phyloP scores from a whole-genome alignment of 2,113 vertebrate species.

The Notothenia coriiceps region DNA sequence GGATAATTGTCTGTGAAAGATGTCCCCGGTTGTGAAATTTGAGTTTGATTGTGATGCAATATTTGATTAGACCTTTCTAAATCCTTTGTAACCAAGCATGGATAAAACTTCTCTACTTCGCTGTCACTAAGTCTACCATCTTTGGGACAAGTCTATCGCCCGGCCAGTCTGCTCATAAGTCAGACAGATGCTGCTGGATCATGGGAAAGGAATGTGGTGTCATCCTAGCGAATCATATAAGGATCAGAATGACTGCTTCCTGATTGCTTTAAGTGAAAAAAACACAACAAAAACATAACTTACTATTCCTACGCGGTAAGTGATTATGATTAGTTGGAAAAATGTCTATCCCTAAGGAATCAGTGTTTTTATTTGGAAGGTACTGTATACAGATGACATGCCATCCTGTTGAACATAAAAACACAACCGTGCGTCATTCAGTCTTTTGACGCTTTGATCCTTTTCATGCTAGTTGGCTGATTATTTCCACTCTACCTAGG shows the following conservation, averaged over 20 bases:
- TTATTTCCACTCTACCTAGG: background rate
- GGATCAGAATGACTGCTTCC: slow-evolving; percentile 60
- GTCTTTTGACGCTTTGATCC: slow-evolving; percentile 20
- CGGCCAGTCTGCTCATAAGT: slow-evolving; percentile 3
- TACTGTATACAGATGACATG: background rate
- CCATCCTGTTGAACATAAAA: background rate
- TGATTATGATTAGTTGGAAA: background rate
- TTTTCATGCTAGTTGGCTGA: slow-evolving; percentile 4
- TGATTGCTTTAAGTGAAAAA: slow-evolving; percentile 42
- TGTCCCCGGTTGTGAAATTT: too few species aligned
- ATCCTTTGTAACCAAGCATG: background rate
- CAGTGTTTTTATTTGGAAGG: background rate
- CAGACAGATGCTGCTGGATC: slow-evolving; percentile 36
- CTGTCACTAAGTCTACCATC: background rate
- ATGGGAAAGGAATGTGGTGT: slow-evolving; percentile 68
- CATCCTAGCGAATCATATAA: slow-evolving; percentile 30
- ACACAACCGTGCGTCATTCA: slow-evolving; percentile 24
- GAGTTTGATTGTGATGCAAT: too few species aligned
- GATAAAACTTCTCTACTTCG: background rate
- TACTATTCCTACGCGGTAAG: background rate
- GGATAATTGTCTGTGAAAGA: background rate
- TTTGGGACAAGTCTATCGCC: slow-evolving; percentile 12
- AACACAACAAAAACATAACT: slow-evolving; percentile 11
- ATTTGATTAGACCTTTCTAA: too few species aligned
- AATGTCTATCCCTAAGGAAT: background rate